Evolutionary conservation across 2,888 invertebrate species (phyloP).

Genomic region (Ferrisia virgata): DNA sequence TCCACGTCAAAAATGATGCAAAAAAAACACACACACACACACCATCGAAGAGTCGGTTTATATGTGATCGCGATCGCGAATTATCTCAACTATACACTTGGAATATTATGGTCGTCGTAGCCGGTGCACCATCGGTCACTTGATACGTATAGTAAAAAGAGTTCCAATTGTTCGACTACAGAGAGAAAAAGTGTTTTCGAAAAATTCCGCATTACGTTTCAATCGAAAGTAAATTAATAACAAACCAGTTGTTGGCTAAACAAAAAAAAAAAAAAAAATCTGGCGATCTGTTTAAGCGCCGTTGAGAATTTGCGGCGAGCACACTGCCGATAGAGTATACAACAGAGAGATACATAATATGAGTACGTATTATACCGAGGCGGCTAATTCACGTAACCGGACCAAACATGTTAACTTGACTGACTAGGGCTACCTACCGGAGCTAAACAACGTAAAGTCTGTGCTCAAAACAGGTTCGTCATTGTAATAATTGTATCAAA

Average conservation of each 20-base stretch:
- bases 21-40: no score
- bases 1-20: no score
- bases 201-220: neutral
- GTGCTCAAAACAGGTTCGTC: constrained; percentile 44
- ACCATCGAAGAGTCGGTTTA: neutral
- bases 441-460: constrained; percentile 41
- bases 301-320: no score
- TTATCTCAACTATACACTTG: neutral
- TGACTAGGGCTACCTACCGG: constrained; percentile 38
- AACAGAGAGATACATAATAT: no score
- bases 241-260: neutral
- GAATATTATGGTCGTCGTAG: neutral
- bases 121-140: neutral
- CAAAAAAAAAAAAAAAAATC: no score
- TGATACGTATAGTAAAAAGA: neutral
- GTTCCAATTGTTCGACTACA: neutral
- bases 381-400: constrained; percentile 36
- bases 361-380: no score
- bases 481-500: constrained; percentile 46
- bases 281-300: neutral
- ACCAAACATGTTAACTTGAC: constrained; percentile 45
- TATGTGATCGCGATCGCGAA: neutral
- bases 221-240: neutral
- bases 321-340: neutral
- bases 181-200: neutral